Conservation (phyloP, 1,140 invertebrate genomes). For the Heliothis virescens region DNA sequence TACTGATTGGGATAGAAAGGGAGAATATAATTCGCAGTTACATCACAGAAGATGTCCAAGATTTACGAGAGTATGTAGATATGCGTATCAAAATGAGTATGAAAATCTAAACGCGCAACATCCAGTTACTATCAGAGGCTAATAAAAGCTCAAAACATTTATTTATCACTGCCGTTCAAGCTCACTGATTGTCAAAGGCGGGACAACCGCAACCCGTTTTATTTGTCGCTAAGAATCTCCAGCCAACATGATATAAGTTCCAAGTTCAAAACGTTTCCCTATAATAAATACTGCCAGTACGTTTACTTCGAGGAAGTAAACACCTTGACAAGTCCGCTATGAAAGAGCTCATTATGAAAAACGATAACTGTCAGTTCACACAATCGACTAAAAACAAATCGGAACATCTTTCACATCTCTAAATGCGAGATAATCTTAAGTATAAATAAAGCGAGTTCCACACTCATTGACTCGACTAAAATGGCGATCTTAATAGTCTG, state of each 20-base stretch:
- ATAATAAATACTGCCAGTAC: constrained; percentile 27
- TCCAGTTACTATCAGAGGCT: background rate
- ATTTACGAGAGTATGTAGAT: too few relatives aligned
- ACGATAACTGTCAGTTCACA: constrained; percentile 21
- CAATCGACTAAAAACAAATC: constrained; percentile 36
- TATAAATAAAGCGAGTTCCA: constrained; percentile 8
- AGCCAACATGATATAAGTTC: constrained; percentile 6
- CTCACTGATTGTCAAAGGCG: constrained; percentile 9
- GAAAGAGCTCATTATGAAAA: constrained; percentile 23
- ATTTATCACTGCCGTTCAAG: constrained; percentile 2
- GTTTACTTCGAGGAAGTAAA: constrained; percentile 18
- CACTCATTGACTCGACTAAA: constrained; percentile 43
- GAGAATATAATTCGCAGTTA: too few relatives aligned
- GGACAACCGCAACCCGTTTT: background rate
- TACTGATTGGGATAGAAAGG: too few relatives aligned
- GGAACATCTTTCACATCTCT: constrained; percentile 1
- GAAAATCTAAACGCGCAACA: constrained; percentile 30
- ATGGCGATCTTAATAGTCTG: constrained; percentile 32
- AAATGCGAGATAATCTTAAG: constrained; percentile 21
- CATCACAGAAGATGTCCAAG: too few relatives aligned
- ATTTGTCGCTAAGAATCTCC: constrained; percentile 22
- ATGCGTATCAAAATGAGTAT: background rate
- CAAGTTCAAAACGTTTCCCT: constrained; percentile 13
- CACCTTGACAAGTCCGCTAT: background rate
- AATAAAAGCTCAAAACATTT: constrained; percentile 8